Evolutionary conservation across 64 coral and sea anemone genomes (phyloP).

Genomic region (Trachythela sp.): DNA sequence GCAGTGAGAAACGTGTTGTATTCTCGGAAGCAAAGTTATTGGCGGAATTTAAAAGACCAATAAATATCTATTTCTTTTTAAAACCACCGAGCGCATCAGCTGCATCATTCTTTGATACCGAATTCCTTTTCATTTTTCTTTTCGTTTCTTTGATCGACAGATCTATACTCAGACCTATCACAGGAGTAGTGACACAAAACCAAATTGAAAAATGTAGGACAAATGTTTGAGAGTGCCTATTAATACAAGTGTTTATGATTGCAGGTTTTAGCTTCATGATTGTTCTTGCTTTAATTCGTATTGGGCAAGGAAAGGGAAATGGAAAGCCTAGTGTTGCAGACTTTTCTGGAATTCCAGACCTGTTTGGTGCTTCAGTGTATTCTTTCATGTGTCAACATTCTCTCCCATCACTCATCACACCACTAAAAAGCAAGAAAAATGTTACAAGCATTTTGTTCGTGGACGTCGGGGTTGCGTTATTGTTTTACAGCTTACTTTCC

Average conservation of each 20-base stretch:
- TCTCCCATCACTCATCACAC: conserved; percentile 82
- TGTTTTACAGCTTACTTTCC: conserved; percentile 83
- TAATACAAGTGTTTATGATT: conserved; percentile 38
- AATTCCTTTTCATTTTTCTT: too few species aligned
- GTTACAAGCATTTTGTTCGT: conserved; percentile 52
- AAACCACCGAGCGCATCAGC: too few species aligned
- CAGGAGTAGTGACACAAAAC: too few species aligned
- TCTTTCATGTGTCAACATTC: conserved; percentile 99
- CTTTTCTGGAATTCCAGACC: conserved; percentile 66
- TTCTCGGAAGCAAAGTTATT: too few species aligned
- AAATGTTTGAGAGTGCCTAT: too few species aligned
- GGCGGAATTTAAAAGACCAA: too few species aligned
- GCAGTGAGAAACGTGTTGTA: too few species aligned
- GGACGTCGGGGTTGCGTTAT: conserved; percentile 63
- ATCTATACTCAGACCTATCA: too few species aligned
- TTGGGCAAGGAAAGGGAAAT: conserved; percentile 11
- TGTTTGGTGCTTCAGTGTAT: conserved; percentile 97
- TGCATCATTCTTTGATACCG: too few species aligned
- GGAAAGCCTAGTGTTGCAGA: neutral
- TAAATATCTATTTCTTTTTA: too few species aligned
- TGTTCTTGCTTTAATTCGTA: conserved; percentile 53
- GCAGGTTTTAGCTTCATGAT: conserved; percentile 74
- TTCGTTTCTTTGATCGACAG: too few species aligned
- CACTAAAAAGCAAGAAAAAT: conserved; percentile 69
- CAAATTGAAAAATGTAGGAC: too few species aligned